Percentiles rank a stretch among this genome's conserved stretches.
These are phyloP conservation scores for Aphaenogaster rudis DNA, from an alignment of 1,140 invertebrate genomes.

Conservation along the genomic window DNA sequence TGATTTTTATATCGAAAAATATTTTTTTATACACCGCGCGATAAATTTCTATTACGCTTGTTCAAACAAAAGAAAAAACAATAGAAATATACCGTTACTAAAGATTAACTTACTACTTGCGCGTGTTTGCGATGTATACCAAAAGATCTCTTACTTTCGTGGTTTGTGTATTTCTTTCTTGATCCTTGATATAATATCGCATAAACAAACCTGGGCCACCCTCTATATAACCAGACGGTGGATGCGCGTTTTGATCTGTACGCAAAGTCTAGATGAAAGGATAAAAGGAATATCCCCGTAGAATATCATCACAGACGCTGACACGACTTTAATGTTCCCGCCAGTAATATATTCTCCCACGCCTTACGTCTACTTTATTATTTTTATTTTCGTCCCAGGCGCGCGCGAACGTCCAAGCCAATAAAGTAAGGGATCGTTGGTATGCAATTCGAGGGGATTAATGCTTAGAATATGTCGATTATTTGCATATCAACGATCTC, in stretches of 20 bases:
- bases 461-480: conserved; percentile 26
- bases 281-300: conserved; percentile 45
- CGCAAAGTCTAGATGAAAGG: conserved; percentile 65
- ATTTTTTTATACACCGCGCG: neutral
- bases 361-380: conserved; percentile 25
- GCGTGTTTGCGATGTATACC: neutral
- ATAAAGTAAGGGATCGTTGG: conserved; percentile 6
- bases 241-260: conserved; percentile 58
- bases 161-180: neutral
- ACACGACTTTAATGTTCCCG: conserved; percentile 56
- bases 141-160: neutral
- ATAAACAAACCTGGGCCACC: conserved; percentile 23
- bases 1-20: neutral
- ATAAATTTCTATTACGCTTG: neutral
- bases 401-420: conserved; percentile 7
- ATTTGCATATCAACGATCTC: neutral
- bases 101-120: neutral
- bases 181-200: conserved; percentile 31
- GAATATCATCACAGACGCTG: conserved; percentile 57
- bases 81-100: neutral
- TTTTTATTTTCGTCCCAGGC: conserved; percentile 36
- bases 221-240: conserved; percentile 11
- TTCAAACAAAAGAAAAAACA: neutral
- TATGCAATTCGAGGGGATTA: conserved; percentile 10
- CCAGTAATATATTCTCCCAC: conserved; percentile 47